These are phyloP conservation scores for Nibea coibor DNA, from an alignment of 2,113 vertebrate genomes.

Conservation along the genomic window DNA sequence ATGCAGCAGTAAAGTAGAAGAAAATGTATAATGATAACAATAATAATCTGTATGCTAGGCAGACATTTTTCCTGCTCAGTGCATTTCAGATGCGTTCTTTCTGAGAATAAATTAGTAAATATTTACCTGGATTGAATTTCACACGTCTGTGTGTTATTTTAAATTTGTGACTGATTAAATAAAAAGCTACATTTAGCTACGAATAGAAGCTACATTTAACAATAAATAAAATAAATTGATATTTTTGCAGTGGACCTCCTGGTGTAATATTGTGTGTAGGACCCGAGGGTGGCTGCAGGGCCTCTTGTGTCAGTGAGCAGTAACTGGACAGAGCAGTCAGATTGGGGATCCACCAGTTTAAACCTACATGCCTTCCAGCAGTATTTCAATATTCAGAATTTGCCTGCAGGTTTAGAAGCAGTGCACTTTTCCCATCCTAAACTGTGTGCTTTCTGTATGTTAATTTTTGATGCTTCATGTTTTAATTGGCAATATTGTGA, in stretches of 20 bases:
- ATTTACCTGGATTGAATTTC: neutral
- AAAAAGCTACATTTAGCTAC: neutral
- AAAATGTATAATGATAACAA: neutral
- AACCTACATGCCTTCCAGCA: conserved; percentile 33
- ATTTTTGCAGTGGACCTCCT: neutral
- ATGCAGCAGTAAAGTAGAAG: neutral
- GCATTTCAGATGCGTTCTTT: no score
- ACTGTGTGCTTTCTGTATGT: neutral
- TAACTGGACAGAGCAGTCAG: neutral
- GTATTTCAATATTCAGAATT: conserved; percentile 26
- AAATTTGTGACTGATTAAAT: neutral
- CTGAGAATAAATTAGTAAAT: neutral
- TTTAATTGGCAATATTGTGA: conserved; percentile 27
- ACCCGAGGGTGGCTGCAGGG: neutral
- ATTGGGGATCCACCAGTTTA: conserved; percentile 7
- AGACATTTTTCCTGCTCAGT: no score
- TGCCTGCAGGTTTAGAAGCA: conserved; percentile 13
- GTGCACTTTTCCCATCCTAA: neutral
- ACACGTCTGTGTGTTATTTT: neutral
- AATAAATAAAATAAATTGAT: no score
- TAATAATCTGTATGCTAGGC: no score
- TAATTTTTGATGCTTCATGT: neutral
- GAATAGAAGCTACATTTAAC: neutral
- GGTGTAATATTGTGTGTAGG: neutral
- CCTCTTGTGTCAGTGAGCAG: neutral